Conservation (phyloP, 2,888 invertebrate genomes). For the Linnaemya tessellans region DNA sequence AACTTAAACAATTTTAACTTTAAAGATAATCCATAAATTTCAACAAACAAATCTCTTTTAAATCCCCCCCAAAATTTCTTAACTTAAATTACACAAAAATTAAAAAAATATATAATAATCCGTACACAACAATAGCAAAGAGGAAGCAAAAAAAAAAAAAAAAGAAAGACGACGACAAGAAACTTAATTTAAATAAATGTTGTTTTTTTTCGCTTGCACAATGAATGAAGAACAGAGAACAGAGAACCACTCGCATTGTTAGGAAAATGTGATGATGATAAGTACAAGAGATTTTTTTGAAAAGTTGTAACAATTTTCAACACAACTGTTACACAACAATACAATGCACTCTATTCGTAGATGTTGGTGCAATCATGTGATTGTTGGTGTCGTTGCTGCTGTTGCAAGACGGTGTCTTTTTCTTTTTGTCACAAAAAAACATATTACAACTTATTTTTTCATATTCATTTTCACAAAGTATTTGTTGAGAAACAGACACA, state of each 20-base stretch:
- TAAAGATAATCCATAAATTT: constrained; percentile 12
- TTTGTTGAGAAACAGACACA: constrained; percentile 1
- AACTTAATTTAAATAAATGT: constrained; percentile 62
- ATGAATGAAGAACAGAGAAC: constrained; percentile 37
- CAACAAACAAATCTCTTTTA: constrained; percentile 26
- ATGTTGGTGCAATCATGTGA: constrained; percentile 29
- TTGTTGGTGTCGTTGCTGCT: constrained; percentile 14
- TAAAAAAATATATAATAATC: constrained; percentile 21
- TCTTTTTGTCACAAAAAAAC: neutral
- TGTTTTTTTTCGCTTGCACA: constrained; percentile 3
- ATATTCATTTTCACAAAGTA: neutral
- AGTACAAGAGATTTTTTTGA: constrained; percentile 46
- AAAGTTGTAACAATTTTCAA: constrained; percentile 63
- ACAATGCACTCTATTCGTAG: constrained; percentile 56
- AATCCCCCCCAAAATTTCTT: constrained; percentile 46
- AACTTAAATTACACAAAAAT: constrained; percentile 55
- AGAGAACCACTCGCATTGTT: constrained; percentile 51
- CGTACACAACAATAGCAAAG: constrained; percentile 2
- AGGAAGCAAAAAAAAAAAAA: neutral
- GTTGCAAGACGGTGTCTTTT: constrained; percentile 16
- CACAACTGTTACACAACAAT: constrained; percentile 61
- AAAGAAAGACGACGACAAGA: neutral
- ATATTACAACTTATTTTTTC: constrained; percentile 19
- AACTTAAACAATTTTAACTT: constrained; percentile 3
- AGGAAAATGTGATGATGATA: constrained; percentile 51